Base-by-base conservation (phyloP, 2,113 vertebrate species). In the Pseudolaguvia tuberculata region DNA sequence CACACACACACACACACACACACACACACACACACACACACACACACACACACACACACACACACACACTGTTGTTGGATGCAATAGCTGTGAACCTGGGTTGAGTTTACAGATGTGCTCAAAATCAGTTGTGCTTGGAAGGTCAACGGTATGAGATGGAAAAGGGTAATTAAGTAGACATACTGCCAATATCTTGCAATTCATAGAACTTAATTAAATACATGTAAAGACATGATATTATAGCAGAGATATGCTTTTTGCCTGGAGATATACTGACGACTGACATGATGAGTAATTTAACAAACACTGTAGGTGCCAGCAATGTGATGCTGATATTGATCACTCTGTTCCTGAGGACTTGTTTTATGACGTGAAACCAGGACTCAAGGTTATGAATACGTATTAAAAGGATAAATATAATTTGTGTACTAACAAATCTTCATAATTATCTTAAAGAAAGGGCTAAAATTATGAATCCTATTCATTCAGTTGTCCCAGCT, bases 21-120 rank as follows among this genome's bases (percentile, higher is more conserved):
- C n/a, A n/a, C n/a, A n/a, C n/a, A n/a, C n/a, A n/a, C n/a, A n/a
- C n/a, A n/a, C n/a, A n/a, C n/a, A n/a, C n/a, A n/a, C n/a, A n/a
- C n/a, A n/a, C n/a, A 35, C 31, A 35, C 31, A 35, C 31, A 35
- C 31, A 86, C 83, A 79, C 65, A 82, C 83, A 10, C 56, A 17
- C 27, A 66, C 56, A 55, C 31, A 51, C 87, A 85, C 87, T 89
- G 87, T 87, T 86, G 85, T 82, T 81, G 83, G 82, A 77, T 79
- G 65, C 35, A 74, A 35, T 66, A 75, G 13, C 47, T 53, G 48
- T 42, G 69, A 48, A 52, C 53, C 67, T n/a, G 23, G 57, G 67
- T 42, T 53, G 67, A 70, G 56, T 50, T 68, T 20, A 18, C n/a
- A 59, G 56, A 70, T 45, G 21, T 17, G 48, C 66, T 27, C 15